Conservation (phyloP, 2,888 invertebrate genomes). For the Cataglyphis albicans region DNA sequence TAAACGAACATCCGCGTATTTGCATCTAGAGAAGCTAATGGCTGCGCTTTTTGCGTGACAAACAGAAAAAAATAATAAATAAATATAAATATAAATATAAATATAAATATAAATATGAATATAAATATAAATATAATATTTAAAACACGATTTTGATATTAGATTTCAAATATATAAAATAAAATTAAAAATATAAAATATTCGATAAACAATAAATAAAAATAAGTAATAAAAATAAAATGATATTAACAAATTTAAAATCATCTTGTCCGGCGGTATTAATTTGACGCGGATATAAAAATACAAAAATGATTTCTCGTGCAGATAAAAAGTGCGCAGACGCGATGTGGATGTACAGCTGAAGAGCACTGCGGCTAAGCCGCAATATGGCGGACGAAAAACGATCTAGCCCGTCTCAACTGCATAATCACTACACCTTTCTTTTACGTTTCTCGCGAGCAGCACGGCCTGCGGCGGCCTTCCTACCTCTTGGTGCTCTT, state of each 20-base stretch:
- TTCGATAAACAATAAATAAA: constrained; percentile 15
- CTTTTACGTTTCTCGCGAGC: constrained; percentile 80
- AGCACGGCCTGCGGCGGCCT: constrained; percentile 71
- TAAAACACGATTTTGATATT: neutral
- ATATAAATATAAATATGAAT: too few relatives aligned
- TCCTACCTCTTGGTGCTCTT: constrained; percentile 63
- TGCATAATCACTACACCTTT: constrained; percentile 84
- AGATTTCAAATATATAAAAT: constrained; percentile 11
- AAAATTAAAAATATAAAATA: neutral
- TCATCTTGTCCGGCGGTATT: neutral
- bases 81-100: too few relatives aligned
- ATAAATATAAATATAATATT: too few relatives aligned
- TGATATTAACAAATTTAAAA: neutral
- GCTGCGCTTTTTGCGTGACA: neutral
- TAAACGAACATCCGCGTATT: constrained; percentile 35
- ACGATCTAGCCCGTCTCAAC: constrained; percentile 82
- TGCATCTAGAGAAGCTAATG: constrained; percentile 13
- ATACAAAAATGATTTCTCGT: neutral
- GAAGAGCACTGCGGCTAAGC: constrained; percentile 64
- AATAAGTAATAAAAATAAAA: too few relatives aligned
- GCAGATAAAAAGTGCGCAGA: neutral
- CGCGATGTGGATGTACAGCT: constrained; percentile 53
- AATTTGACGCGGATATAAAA: constrained; percentile 3
- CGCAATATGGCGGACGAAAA: constrained; percentile 81
- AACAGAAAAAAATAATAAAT: neutral